Percentiles rank a stretch among this genome's conserved stretches.
These are phyloP conservation scores for Apoderus coryli DNA, from an alignment of 2,888 invertebrate species.

Conservation along the genomic window DNA sequence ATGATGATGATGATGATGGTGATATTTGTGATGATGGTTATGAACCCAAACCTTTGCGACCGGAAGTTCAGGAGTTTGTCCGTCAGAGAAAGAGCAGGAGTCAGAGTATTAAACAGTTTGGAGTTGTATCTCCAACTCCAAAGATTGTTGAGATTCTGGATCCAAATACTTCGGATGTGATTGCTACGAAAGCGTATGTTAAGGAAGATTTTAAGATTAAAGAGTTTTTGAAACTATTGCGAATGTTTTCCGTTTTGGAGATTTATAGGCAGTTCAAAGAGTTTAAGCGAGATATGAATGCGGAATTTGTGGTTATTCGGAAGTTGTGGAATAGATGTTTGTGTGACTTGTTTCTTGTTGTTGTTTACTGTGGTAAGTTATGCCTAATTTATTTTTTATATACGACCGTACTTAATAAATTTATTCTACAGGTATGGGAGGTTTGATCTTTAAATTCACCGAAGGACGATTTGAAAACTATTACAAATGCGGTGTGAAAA, in stretches of 20 bases:
- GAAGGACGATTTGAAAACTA: slow-evolving; percentile 77
- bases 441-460: slow-evolving; percentile 62
- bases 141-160: slow-evolving; percentile 29
- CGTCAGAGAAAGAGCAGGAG: slow-evolving; percentile 24
- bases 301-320: slow-evolving; percentile 40
- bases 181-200: slow-evolving; percentile 21
- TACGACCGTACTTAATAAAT: no score
- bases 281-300: slow-evolving; percentile 43
- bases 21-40: slow-evolving; percentile 23
- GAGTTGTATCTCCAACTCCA: slow-evolving; percentile 16
- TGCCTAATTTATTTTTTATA: no score
- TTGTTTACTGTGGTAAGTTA: slow-evolving; percentile 60
- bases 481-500: slow-evolving; percentile 76
- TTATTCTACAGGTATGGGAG: no score
- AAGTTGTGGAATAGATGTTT: slow-evolving; percentile 50
- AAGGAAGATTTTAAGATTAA: slow-evolving; percentile 20
- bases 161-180: slow-evolving; percentile 27
- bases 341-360: slow-evolving; percentile 49
- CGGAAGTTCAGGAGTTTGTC: slow-evolving; percentile 24
- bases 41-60: slow-evolving; percentile 23
- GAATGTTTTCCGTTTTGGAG: slow-evolving; percentile 30
- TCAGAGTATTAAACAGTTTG: no score
- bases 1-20: slow-evolving; percentile 15
- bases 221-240: slow-evolving; percentile 22
- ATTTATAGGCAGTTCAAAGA: slow-evolving; percentile 38